Percentiles rank a stretch among this genome's conserved stretches.
Evolutionary conservation across 2,113 vertebrate species (phyloP).

Genomic region (Nyctibius bracteatus): DNA sequence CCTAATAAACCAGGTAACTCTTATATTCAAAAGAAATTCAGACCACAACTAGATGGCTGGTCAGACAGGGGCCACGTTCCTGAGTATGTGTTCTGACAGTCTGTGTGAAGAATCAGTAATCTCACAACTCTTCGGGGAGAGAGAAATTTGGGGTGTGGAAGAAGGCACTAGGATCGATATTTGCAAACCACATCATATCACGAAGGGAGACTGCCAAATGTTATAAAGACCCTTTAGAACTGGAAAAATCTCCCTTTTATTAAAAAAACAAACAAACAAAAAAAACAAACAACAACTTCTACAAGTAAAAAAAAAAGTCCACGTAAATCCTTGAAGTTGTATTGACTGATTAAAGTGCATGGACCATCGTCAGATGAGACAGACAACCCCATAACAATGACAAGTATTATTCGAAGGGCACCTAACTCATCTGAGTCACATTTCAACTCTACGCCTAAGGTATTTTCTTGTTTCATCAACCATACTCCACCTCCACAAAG

Average conservation of each 20-base stretch:
- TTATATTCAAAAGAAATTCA: neutral
- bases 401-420: neutral
- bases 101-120: neutral
- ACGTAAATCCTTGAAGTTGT: neutral
- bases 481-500: neutral
- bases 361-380: neutral
- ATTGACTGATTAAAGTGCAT: neutral
- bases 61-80: neutral
- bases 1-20: neutral
- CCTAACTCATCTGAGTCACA: accelerated
- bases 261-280: neutral
- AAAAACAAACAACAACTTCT: neutral
- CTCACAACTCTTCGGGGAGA: neutral
- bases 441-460: neutral
- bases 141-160: neutral
- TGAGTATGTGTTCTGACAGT: neutral
- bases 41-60: neutral
- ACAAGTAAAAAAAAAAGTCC: neutral
- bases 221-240: neutral
- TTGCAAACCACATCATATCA: neutral
- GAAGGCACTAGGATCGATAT: neutral
- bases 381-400: neutral
- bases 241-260: neutral
- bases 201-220: neutral
- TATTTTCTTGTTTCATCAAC: neutral